Conservation (phyloP, 2,797 vertebrate genomes). For the Sardinella longiceps region DNA sequence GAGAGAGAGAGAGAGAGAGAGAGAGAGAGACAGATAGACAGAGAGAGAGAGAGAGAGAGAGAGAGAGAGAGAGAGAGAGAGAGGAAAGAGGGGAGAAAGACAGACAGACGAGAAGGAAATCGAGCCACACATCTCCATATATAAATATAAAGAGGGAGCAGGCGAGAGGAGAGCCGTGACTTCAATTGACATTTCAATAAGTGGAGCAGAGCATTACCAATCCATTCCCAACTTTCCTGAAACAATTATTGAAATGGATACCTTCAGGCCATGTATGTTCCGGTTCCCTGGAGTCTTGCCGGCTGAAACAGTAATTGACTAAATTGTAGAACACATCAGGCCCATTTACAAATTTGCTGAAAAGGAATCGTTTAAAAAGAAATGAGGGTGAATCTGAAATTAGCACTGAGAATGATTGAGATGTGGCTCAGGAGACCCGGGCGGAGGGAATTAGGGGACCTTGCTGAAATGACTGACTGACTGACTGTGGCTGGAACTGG, state of each 20-base stretch:
- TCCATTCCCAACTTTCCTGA: conserved; percentile 91
- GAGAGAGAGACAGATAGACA: conserved; percentile 15
- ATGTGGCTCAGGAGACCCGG: conserved; percentile 82
- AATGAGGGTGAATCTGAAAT: conserved; percentile 93
- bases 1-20: conserved; percentile 26
- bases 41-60: conserved; percentile 14
- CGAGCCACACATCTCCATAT: conserved; percentile 6
- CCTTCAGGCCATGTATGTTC: conserved; percentile 99
- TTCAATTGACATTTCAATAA: conserved; percentile 99
- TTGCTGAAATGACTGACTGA: conserved; percentile 71
- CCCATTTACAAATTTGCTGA: conserved; percentile 95
- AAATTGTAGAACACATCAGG: conserved; percentile 98
- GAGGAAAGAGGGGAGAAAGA: background rate
- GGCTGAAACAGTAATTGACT: conserved; percentile 99
- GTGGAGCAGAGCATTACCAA: conserved; percentile 96
- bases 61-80: conserved; percentile 21
- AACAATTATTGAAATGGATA: conserved; percentile 99
- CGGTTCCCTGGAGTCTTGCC: conserved; percentile 99
- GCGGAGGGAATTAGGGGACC: conserved; percentile 69
- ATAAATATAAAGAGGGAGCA: conserved; percentile 52
- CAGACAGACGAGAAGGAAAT: conserved; percentile 55
- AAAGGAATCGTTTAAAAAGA: conserved; percentile 92
- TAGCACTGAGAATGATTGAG: conserved; percentile 91
- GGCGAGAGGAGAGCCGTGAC: conserved; percentile 83
- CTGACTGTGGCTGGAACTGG: conserved; percentile 70